Percentiles rank a stretch among this genome's conserved stretches.
phyloP scores from a whole-genome alignment of 2,113 vertebrate species.

The Neogale vison region DNA sequence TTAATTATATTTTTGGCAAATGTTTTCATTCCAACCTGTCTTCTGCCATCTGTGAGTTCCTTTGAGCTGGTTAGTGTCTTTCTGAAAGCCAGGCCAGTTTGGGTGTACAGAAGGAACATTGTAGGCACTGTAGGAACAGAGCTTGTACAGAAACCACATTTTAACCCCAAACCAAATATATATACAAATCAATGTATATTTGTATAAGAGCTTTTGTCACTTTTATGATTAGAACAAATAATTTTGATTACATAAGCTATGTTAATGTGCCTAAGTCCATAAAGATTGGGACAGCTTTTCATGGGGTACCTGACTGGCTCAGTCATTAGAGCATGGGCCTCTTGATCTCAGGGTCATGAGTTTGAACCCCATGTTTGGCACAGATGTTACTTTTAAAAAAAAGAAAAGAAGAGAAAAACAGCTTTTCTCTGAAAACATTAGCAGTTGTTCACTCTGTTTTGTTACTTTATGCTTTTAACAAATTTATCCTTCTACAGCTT shows the following conservation, averaged over 20 bases:
- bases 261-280: background rate
- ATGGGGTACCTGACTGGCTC: background rate
- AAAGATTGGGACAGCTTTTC: background rate
- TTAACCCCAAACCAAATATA: background rate
- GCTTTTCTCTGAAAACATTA: background rate
- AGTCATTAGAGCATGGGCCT: background rate
- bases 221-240: background rate
- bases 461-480: background rate
- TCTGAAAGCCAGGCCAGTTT: background rate
- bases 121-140: background rate
- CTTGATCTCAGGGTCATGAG: background rate
- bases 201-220: background rate
- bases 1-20: background rate
- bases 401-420: background rate
- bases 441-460: background rate
- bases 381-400: background rate
- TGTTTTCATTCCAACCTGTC: background rate
- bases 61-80: background rate
- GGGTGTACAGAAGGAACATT: background rate
- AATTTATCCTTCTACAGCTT: background rate
- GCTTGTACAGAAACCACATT: background rate
- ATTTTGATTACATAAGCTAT: background rate
- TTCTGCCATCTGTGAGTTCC: background rate
- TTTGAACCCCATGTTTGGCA: background rate
- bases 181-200: background rate